phyloP scores from a whole-genome alignment of 2,113 vertebrate genomes.

The Ictalurus punctatus region DNA sequence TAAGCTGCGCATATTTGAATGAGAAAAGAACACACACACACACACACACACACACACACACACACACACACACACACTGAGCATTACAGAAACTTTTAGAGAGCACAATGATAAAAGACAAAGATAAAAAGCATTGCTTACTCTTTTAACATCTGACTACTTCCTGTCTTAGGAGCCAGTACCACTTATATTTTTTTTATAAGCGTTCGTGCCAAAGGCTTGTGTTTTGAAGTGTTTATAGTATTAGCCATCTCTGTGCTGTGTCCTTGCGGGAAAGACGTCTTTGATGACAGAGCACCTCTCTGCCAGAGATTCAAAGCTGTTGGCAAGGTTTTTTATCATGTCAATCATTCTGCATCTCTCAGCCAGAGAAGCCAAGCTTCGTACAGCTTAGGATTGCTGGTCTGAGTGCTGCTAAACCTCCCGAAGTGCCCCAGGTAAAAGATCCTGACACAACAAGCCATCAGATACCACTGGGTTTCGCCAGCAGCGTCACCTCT shows the following conservation, averaged over 20 bases:
- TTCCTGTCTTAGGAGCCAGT: not conserved
- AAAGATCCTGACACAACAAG: not conserved
- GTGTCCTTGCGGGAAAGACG: slow-evolving; percentile 13
- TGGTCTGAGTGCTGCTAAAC: not conserved
- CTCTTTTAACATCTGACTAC: not conserved
- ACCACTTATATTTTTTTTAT: not conserved
- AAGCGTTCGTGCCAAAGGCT: slow-evolving; percentile 3
- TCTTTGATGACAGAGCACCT: slow-evolving; percentile 19
- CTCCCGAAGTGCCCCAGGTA: not conserved
- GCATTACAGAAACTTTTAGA: not conserved
- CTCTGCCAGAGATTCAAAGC: slow-evolving; percentile 19
- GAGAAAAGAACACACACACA: not conserved
- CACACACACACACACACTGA: too few relatives aligned
- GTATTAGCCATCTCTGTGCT: not conserved
- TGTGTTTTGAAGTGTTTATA: slow-evolving; percentile 8
- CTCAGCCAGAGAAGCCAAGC: not conserved
- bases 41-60: not conserved
- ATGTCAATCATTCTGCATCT: slow-evolving; percentile 9
- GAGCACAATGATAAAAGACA: not conserved
- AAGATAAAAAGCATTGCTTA: not conserved
- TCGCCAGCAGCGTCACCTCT: not conserved
- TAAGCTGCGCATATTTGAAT: not conserved
- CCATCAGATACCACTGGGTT: not conserved
- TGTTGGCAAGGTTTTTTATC: slow-evolving; percentile 12
- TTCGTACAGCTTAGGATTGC: not conserved